A percentile compares a stretch with the other conserved stretches of the same genome.
Conservation (phyloP, 2,888 invertebrate genomes). For the Dynastes hyllus region DNA sequence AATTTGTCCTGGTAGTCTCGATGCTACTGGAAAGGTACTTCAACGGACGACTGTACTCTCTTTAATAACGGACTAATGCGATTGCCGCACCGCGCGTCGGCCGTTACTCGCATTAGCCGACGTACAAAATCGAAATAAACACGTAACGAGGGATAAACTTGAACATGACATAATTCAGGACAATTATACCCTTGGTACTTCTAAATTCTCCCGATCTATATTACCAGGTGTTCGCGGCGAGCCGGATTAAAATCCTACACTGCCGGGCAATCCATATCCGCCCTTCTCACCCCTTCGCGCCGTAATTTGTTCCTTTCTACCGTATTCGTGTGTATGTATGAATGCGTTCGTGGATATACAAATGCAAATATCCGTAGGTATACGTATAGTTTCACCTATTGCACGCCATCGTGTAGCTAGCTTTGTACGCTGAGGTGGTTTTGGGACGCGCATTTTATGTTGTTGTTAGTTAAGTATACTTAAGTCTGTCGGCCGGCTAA, state of each 20-base stretch:
- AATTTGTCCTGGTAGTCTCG: too few species aligned
- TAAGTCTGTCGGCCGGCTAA: neutral
- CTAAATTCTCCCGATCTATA: slow-evolving; percentile 61
- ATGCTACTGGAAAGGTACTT: too few species aligned
- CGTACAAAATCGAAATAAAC: slow-evolving; percentile 44
- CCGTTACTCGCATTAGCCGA: slow-evolving; percentile 41
- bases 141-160: slow-evolving; percentile 45
- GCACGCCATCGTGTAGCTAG: neutral
- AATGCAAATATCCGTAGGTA: too few species aligned
- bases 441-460: neutral
- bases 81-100: slow-evolving; percentile 16
- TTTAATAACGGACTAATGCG: slow-evolving; percentile 36
- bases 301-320: slow-evolving; percentile 47
- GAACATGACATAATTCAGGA: slow-evolving; percentile 40
- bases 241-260: slow-evolving; percentile 57
- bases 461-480: slow-evolving; percentile 23
- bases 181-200: slow-evolving; percentile 56
- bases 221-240: slow-evolving; percentile 60
- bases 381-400: slow-evolving; percentile 18
- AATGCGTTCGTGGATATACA: too few species aligned
- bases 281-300: slow-evolving; percentile 16
- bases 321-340: neutral
- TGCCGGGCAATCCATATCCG: neutral
- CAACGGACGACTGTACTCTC: neutral
- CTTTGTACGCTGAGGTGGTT: neutral